A percentile compares a stretch with the other conserved stretches of the same genome.
Conservation (phyloP, 2,797 vertebrate genomes). For the Lycodopsis pacificus region DNA sequence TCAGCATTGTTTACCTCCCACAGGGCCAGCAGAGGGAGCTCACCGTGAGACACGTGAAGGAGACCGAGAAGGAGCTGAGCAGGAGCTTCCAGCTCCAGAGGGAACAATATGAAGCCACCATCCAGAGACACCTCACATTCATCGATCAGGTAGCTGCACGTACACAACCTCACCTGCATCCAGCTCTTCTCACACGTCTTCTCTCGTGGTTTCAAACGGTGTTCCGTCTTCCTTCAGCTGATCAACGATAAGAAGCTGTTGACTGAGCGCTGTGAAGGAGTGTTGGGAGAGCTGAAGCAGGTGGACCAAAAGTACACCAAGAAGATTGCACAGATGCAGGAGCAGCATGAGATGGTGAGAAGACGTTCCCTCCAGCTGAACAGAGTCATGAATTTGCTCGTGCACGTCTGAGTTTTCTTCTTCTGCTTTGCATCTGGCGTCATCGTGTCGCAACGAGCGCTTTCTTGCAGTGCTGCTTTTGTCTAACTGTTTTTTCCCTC, state of each 20-base stretch:
- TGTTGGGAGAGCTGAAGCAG: slow-evolving; percentile 90
- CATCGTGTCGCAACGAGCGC: neutral
- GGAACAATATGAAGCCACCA: slow-evolving; percentile 93
- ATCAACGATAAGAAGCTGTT: slow-evolving; percentile 93
- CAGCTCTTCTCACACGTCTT: rapidly evolving
- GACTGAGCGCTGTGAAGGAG: slow-evolving; percentile 90
- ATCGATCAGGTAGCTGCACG: slow-evolving; percentile 91
- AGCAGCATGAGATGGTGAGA: slow-evolving; percentile 94
- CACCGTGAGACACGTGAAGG: slow-evolving; percentile 86
- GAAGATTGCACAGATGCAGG: slow-evolving; percentile 91
- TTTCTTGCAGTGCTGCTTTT: slow-evolving; percentile 42
- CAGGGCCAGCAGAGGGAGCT: slow-evolving; percentile 94
- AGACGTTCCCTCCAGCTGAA: neutral
- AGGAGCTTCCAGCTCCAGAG: slow-evolving; percentile 89
- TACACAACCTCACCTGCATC: neutral
- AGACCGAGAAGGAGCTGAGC: slow-evolving; percentile 90
- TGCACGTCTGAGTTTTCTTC: neutral
- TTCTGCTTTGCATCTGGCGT: slow-evolving; percentile 11
- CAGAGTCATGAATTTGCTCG: neutral
- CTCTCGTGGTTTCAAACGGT: rapidly evolving
- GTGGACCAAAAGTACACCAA: slow-evolving; percentile 92
- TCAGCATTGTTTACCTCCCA: neutral
- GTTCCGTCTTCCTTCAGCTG: slow-evolving; percentile 79
- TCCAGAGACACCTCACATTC: slow-evolving; percentile 93
- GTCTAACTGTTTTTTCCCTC: slow-evolving; percentile 44